Evolutionary conservation across 2,113 vertebrate genomes (phyloP).

Genomic region (Plecturocebus donacophilus): DNA sequence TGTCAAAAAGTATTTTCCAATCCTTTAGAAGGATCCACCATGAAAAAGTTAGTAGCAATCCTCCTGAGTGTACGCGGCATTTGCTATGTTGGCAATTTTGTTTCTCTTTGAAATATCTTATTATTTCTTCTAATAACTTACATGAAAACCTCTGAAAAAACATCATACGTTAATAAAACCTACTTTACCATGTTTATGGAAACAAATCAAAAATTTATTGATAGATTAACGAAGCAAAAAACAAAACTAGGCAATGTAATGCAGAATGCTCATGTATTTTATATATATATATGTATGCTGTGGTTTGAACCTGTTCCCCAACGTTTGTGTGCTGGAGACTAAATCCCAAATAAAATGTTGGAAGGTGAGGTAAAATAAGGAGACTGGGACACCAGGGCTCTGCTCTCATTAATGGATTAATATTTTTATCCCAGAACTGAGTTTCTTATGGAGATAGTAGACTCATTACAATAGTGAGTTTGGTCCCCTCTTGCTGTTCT

Average conservation of each 20-base stretch:
- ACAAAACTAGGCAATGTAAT: background rate
- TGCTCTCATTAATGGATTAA: background rate
- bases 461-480: background rate
- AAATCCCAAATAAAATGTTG: background rate
- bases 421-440: background rate
- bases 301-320: background rate
- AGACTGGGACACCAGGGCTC: background rate
- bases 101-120: background rate
- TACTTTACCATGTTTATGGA: background rate
- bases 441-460: background rate
- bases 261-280: background rate
- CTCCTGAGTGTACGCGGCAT: background rate
- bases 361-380: background rate
- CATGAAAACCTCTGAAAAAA: background rate
- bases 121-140: background rate
- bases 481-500: background rate
- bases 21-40: background rate
- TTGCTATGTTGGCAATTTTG: background rate
- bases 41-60: background rate
- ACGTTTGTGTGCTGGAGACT: background rate
- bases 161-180: background rate
- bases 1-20: conserved; percentile 39
- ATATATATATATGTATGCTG: too few relatives aligned
- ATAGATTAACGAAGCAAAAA: background rate
- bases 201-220: background rate